Evolutionary conservation across 2,113 vertebrate species (phyloP).

Genomic region (Misgurnus anguillicaudatus): DNA sequence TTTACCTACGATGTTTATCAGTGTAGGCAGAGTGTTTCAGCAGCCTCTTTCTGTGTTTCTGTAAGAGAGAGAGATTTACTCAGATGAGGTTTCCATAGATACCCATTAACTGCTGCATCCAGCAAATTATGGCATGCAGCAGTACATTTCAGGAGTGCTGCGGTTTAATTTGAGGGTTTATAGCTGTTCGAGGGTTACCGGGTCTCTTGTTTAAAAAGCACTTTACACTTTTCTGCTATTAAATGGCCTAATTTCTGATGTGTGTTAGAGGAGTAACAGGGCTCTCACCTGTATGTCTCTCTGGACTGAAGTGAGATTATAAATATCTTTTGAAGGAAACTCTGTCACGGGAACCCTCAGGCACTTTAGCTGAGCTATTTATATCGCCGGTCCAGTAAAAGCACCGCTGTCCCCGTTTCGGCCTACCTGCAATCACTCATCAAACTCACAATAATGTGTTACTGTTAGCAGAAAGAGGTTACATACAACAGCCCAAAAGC

Average conservation of each 20-base stretch:
- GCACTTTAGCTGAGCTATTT: slow-evolving; percentile 58
- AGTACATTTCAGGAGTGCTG: slow-evolving; percentile 47
- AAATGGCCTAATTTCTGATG: slow-evolving; percentile 11
- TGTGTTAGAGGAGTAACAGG: slow-evolving; percentile 55
- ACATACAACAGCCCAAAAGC: not conserved
- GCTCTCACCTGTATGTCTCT: slow-evolving; percentile 58
- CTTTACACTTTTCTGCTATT: slow-evolving; percentile 20
- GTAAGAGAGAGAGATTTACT: slow-evolving; percentile 61
- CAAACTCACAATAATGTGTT: not conserved
- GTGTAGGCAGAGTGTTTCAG: slow-evolving; percentile 39
- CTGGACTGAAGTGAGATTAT: slow-evolving; percentile 60
- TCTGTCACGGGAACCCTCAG: slow-evolving; percentile 59
- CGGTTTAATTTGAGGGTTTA: slow-evolving; percentile 29
- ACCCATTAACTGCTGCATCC: slow-evolving; percentile 78
- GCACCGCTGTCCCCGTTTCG: not conserved
- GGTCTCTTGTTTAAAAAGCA: slow-evolving; percentile 8
- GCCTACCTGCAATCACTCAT: slow-evolving; percentile 1
- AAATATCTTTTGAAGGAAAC: slow-evolving; percentile 65
- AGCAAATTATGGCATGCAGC: slow-evolving; percentile 73
- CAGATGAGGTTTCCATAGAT: slow-evolving; percentile 75
- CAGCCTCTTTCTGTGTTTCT: slow-evolving; percentile 52
- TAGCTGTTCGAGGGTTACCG: slow-evolving; percentile 16
- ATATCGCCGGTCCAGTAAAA: slow-evolving; percentile 57
- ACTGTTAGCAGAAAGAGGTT: not conserved
- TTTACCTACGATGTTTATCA: not conserved